A percentile compares a stretch with the other conserved stretches of the same genome.
These are phyloP conservation scores for Ispidina picta DNA, from an alignment of 2,797 vertebrate species.

Conservation along the genomic window DNA sequence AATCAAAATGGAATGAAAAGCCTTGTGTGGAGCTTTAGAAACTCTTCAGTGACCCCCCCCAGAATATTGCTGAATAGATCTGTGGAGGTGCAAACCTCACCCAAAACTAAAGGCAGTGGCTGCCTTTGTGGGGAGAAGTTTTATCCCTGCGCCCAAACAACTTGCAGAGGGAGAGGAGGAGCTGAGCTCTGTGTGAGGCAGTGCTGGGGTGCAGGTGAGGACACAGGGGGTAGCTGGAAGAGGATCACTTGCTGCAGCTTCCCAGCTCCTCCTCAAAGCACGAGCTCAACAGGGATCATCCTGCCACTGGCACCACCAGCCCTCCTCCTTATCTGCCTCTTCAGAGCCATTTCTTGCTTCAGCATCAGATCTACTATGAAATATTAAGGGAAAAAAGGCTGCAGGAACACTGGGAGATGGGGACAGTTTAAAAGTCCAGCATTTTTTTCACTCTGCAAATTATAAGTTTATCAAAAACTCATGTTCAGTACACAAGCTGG, in stretches of 20 bases:
- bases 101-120: not conserved
- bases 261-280: not conserved
- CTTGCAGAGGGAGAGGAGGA: not conserved
- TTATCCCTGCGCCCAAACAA: not conserved
- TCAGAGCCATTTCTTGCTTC: not conserved
- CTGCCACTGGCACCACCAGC: accelerated
- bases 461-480: not conserved
- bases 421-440: not conserved
- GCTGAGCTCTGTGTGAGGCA: accelerated
- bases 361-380: not conserved
- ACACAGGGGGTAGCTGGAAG: accelerated
- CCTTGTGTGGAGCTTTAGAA: not conserved
- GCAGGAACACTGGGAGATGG: not conserved
- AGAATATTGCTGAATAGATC: not conserved
- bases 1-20: not conserved
- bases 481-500: not conserved
- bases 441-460: not conserved
- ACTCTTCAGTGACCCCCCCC: not conserved
- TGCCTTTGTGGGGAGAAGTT: not conserved
- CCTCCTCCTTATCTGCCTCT: not conserved
- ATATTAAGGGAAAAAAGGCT: no score
- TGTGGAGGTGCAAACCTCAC: not conserved
- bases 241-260: no score
- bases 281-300: accelerated
- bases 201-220: not conserved